Base-by-base conservation (phyloP, 2,113 vertebrate genomes). In the Rhinogobius similis region DNA sequence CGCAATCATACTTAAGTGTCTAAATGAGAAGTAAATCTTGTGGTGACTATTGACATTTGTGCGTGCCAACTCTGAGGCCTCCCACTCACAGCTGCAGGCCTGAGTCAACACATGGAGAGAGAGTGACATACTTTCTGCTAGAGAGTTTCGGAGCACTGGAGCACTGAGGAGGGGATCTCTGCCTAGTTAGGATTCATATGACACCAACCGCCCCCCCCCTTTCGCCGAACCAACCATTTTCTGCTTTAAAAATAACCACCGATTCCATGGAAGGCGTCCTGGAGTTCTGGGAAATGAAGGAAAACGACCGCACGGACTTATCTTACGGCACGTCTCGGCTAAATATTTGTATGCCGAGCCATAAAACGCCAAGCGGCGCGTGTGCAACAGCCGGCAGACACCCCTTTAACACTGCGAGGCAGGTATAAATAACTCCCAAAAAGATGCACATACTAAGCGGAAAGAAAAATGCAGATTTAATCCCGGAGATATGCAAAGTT, bases 241-340 rank as follows among this genome's bases (percentile, higher is more conserved):
- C 65, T 0, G 1, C 46, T 78, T 80, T 93, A 93, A 91, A 94
- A 91, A 93, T 94, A 94, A 87, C 79, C 52, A 73, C 55, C 1
- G 1, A 73, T 79, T 86, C 21, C 46, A 84, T 84, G 81, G 84
- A 85, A 91, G 81, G 50, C 9, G 66, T 71, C 82, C 84, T n/a
- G 4, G 81, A 80, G 79, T 90, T 91, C 89, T 79, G 86, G 87
- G 91, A 90, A 92, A 83, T 38, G 65, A 44, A 70, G 53, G 84
- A 76, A 82, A 80, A 81, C 69, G 83, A 78, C 43, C 72, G 32
- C 13, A 69, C 76, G 65, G 58, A n/a, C 90, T 82, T 87, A 86
- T 87, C 83, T 80, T 68, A 59, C 77, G 81, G 2, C 38, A 4
- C 1, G 73, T 72, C 78, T 61, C 14, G 11, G 85, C 82, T 86